Base-by-base conservation (phyloP, 2,888 invertebrate species). In the Lordiphosa fenestrarum region DNA sequence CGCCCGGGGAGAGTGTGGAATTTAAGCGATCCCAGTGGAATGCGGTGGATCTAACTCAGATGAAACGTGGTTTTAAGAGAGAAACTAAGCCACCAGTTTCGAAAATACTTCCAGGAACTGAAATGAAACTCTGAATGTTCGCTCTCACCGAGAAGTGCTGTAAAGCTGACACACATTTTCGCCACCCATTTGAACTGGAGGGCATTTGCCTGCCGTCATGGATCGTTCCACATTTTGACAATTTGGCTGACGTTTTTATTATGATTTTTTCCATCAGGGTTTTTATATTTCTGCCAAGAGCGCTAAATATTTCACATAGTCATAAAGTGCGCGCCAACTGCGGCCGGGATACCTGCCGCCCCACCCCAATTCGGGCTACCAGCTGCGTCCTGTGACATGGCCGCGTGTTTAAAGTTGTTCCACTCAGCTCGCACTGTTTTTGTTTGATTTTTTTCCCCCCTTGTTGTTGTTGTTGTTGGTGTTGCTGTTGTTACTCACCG, bases 401-500 rank as follows among this genome's bases (percentile, higher is more conserved):
- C 65, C 65, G 67, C 68, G 65, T 66, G 68, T 51, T 60, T 48
- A 48, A 54, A 67, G 53, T 47, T 68, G 59, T 53, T 46, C 50
- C 41, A 48, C 42, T 41, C 57, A 42, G 13, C 38, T 50, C 23
- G 46, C 40, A 23, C 40, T 58, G 47, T 50, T 57, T 47, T 47
- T 66, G 46, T 55, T 46, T 66, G 49, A 49, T 62, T 65, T 65
- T 60, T 50, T 53, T 58, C 37, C 35, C 6, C 10, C n/a, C n/a
- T n/a, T n/a, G n/a, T 19, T 41, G 4, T 21, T 42, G 48, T 44
- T 53, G 48, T 41, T 65, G 53, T 57, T 57, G 36, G 44, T 49
- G 15, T 2, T 25, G 42, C 36, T 40, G 59, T 60, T 19, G 19
- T 49, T 61, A 86, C 90, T 91, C 87, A 94, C 94, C 94, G 93